phyloP scores from a whole-genome alignment of 2,113 vertebrate genomes.

The Pluvialis apricaria region DNA sequence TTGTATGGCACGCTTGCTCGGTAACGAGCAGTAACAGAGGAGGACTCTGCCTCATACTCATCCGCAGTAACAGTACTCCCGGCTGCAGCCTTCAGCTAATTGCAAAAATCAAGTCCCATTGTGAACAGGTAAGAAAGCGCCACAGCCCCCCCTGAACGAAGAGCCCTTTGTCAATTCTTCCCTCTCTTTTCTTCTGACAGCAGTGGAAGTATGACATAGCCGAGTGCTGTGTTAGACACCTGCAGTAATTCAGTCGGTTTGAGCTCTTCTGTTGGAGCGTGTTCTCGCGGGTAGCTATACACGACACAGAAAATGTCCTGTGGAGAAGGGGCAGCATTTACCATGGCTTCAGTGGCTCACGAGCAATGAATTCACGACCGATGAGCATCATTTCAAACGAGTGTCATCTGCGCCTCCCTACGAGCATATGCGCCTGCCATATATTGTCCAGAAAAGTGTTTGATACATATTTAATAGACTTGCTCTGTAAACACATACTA shows the following conservation, averaged over 20 bases:
- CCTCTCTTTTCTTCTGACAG: not conserved
- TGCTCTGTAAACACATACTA: not conserved
- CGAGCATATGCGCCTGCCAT: not conserved
- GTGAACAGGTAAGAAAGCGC: not conserved
- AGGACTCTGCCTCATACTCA: not conserved
- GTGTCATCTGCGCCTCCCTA: not conserved
- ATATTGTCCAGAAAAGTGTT: not conserved
- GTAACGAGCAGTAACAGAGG: not conserved
- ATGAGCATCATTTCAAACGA: not conserved
- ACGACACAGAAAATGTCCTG: not conserved
- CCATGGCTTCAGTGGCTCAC: not conserved
- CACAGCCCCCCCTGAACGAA: not conserved
- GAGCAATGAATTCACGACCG: not conserved
- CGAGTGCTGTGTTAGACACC: not conserved
- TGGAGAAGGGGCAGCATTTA: not conserved
- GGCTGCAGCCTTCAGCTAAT: not conserved
- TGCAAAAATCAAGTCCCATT: not conserved
- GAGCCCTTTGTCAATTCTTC: not conserved
- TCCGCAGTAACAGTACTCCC: not conserved
- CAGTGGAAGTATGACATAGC: not conserved
- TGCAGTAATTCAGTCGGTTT: not conserved
- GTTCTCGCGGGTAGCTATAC: not conserved
- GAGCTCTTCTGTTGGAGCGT: not conserved
- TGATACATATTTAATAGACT: not conserved
- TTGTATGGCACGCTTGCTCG: rapidly evolving